Evolutionary conservation across 1,140 invertebrate species (phyloP), one percentile per base, ranked within the genome.

Genomic region (Sycophaga agraensis): DNA sequence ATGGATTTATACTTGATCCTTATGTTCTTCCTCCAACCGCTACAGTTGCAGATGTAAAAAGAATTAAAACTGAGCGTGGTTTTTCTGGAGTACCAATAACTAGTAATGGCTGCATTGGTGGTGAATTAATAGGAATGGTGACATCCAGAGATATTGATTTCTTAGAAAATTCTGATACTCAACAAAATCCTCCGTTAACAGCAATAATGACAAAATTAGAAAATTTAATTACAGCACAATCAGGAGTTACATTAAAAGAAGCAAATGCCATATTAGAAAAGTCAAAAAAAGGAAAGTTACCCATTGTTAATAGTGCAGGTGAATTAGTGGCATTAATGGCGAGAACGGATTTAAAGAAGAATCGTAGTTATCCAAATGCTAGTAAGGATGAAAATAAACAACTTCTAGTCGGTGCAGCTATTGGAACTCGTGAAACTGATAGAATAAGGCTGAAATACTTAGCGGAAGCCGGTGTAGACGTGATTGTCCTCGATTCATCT

Each of bases 121-220:
- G 93, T 17, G 90, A 92, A 76, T 82, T 99, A 2, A 82, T 98
- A 24, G 97, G 96, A 16, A 97, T 99, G 67, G 94, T 99, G 0
- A 99, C 97, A n/a, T 97, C 94, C 1, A 84, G 97, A 61, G 97
- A 99, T 77, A 94, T 99, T 70, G 97, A 99, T 77, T 99, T 99
- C 73, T 84, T 98, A 48, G 90, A 94, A 66, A 86, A 87, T 63
- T 83, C 78, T 59, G 78, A 72, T 31, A 82, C 81, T 72, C 64
- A 75, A 82, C 59, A 82, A 17, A 81, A 55, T 55, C 87, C 80
- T 49, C 87, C 83, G 70, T 82, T 87, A 70, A 89, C 85, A 68
- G 82, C 90, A 74, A 90, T 98, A 0, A 99, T 98, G 97, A 98
- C 96, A 0, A 89, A 86, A 59, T 80, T 89, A 39, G 88, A 93